A percentile compares a stretch with the other conserved stretches of the same genome.
phyloP scores from a whole-genome alignment of 2,113 vertebrate genomes.

The Trinectes maculatus region DNA sequence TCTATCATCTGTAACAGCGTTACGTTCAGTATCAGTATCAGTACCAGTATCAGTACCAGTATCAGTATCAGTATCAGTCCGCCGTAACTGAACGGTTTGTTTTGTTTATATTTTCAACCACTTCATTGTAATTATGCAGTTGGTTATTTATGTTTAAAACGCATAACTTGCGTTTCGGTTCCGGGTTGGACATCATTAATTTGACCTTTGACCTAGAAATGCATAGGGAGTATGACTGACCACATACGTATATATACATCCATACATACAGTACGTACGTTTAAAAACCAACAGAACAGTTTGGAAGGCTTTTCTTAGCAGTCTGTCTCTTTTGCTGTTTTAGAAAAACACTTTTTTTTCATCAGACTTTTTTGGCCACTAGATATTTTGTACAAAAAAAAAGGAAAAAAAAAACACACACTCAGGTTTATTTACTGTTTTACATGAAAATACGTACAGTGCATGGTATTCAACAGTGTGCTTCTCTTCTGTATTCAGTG shows the following conservation, averaged over 20 bases:
- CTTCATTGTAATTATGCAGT: too few relatives aligned
- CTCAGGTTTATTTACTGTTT: slow-evolving; percentile 30
- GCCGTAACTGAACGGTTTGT: too few relatives aligned
- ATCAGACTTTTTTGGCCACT: slow-evolving; percentile 52
- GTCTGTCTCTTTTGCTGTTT: slow-evolving; percentile 39
- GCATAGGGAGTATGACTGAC: slow-evolving; percentile 70
- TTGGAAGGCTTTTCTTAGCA: slow-evolving; percentile 83
- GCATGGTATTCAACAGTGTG: slow-evolving; percentile 68
- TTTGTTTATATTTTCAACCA: too few relatives aligned
- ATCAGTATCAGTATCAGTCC: too few relatives aligned
- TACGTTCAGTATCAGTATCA: too few relatives aligned
- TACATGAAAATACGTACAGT: slow-evolving; percentile 71
- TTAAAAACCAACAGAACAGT: slow-evolving; percentile 41
- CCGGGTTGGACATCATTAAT: slow-evolving; percentile 62
- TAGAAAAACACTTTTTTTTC: slow-evolving; percentile 43
- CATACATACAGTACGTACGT: slow-evolving; percentile 59
- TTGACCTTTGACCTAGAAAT: slow-evolving; percentile 63
- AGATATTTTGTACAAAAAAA: slow-evolving; percentile 52
- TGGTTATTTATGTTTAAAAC: background rate
- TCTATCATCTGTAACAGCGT: too few relatives aligned
- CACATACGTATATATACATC: slow-evolving; percentile 65
- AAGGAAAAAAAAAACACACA: slow-evolving; percentile 53
- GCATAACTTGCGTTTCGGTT: slow-evolving; percentile 16
- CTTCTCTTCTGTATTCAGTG: slow-evolving; percentile 55
- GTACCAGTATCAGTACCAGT: too few relatives aligned